Base-by-base conservation (phyloP, 1,140 invertebrate genomes). In the Mamestra configurata region DNA sequence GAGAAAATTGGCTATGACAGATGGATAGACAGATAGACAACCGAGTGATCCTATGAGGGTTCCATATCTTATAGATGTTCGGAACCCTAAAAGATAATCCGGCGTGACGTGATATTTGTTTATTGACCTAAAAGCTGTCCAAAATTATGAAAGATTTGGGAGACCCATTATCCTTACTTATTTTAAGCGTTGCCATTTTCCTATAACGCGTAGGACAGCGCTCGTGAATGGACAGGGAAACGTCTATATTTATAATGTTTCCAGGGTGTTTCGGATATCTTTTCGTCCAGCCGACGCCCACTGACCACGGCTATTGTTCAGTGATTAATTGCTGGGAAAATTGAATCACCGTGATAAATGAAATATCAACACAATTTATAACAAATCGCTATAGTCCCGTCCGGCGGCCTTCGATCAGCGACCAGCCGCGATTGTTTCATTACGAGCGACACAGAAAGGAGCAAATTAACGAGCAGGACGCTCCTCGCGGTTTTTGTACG, bases 311-410 rank as follows among this genome's bases (percentile, higher is more conserved):
- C 73, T 76, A 79, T 85, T 85, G 81, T 82, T 82, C 72, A 79
- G 77, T 85, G 83, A 85, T 85, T 85, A 81, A 85, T 85, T 81
- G 79, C 78, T 79, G 40, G 57, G 72, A 83, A 85, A 85, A 85
- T 85, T 85, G 84, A 85, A 85, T 79, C 71, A 76, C 77, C 82
- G 77, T 83, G 81, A 83, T 79, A 81, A 85, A 85, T 82, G 79
- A 81, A 85, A 85, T 81, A 85, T 71, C 77, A 77, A 77, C 75
- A 81, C 77, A 82, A 75, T 79, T 75, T 85, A 81, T 82, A 79
- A 85, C 82, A 85, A 80, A 85, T 83, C 79, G 81, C 57, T 72
- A 22, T 66, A 64, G 75, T 79, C 70, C 57, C 70, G 70, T 71
- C 78, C n/a, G n/a, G n/a, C n/a, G n/a, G n/a, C n/a, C 78, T 79